These are phyloP conservation scores for Gerris lacustris DNA, from an alignment of 2,888 invertebrate species.

Conservation along the genomic window DNA sequence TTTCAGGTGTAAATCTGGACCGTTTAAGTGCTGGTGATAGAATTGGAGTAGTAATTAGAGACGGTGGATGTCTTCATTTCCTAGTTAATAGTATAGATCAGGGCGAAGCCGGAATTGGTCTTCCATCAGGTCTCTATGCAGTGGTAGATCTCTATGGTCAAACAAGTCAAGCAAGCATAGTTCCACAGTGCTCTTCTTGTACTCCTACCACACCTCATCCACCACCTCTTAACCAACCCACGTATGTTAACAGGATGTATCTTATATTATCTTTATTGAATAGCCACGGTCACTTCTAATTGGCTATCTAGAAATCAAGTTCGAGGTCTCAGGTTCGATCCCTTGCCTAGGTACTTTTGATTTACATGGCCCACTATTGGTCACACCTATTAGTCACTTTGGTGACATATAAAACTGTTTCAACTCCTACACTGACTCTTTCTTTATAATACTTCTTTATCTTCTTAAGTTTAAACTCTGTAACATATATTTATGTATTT, in stretches of 20 bases:
- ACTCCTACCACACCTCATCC: slow-evolving; percentile 18
- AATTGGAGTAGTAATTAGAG: slow-evolving; percentile 68
- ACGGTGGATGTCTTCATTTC: slow-evolving; percentile 78
- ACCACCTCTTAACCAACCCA: background rate
- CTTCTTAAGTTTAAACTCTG: background rate
- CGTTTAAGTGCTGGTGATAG: slow-evolving; percentile 27
- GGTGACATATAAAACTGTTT: background rate
- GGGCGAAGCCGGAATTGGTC: slow-evolving; percentile 74
- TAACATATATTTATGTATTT: no score
- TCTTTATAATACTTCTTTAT: background rate
- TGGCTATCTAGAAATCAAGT: no score
- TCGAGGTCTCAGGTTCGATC: no score
- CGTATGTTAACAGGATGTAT: slow-evolving; percentile 1
- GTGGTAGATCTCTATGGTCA: slow-evolving; percentile 92
- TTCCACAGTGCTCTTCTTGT: slow-evolving; percentile 41
- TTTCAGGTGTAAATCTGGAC: background rate
- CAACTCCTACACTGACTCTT: background rate
- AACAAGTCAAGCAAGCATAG: slow-evolving; percentile 83
- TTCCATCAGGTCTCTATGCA: slow-evolving; percentile 79
- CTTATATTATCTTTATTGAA: no score
- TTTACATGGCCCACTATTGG: no score
- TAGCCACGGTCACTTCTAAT: no score
- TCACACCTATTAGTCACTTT: background rate
- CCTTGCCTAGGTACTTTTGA: no score
- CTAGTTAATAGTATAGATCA: slow-evolving; percentile 87